Evolutionary conservation across 1,140 invertebrate species (phyloP), one percentile per base, ranked within the genome.

Genomic region (Ooceraea biroi): DNA sequence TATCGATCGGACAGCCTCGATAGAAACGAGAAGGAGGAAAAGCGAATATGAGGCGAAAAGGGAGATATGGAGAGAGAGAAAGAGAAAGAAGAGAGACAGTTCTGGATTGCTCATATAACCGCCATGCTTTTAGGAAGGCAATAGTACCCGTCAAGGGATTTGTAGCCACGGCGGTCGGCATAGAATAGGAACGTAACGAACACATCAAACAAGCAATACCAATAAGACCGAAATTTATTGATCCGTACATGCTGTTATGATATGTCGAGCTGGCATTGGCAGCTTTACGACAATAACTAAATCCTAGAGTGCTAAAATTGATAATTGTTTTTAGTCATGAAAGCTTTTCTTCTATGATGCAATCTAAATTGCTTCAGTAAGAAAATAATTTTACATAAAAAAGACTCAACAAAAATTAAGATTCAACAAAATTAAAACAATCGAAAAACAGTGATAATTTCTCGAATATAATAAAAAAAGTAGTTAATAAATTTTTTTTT

Each of bases 1-100:
- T 83, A 80, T 80, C 61, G 76, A 84, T 82, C 82, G 76, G n/a
- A 41, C 46, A 17, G 52, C 46, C 46, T 74, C 44, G 63, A 68
- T 46, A 22, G 19, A 30, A 61, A 69, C n/a, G 10, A 50, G 60
- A 46, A 22, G 14, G 27, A 58, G 57, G n/a, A 46, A 58, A 76
- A 22, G 25, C 63, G 11, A 82, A 22, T 19, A 72, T 72, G 41
- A 36, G 14, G 19, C 27, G n/a, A 36, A 63, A 11, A n/a, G 14
- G 19, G 41, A 57, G 30, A 60, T 41, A 27, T 12, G n/a, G 57
- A 66, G 55, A 58, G 19, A 68, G 12, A 50, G 27, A 69, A 41
- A 63, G 8, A 72, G 30, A 77, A n/a, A 25, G 10, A 25, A 78
- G 57, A 30, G 30, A 82, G 4, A 61, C 25, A 44, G 50, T 25